phyloP scores from a whole-genome alignment of 2,888 invertebrate genomes.

The Ornithoptera alexandrae region DNA sequence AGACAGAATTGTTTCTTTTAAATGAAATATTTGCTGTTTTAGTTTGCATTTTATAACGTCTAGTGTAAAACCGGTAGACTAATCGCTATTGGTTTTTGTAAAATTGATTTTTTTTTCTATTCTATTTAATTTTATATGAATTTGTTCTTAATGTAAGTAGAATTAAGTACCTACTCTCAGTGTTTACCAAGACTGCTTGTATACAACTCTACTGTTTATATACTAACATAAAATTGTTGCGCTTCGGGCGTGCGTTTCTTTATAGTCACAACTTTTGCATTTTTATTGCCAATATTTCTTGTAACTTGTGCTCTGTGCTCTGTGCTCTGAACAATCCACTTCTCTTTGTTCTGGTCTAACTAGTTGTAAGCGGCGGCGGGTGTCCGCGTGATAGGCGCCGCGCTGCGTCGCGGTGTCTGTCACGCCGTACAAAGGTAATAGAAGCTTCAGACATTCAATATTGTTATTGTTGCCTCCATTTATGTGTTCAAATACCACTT shows the following conservation, averaged over 20 bases:
- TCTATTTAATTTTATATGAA: slow-evolving; percentile 71
- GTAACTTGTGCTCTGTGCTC: slow-evolving; percentile 52
- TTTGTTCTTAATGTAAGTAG: slow-evolving; percentile 69
- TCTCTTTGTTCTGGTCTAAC: slow-evolving; percentile 57
- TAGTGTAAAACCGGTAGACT: slow-evolving; percentile 65
- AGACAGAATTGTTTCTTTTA: slow-evolving; percentile 76
- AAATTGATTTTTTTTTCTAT: slow-evolving; percentile 54
- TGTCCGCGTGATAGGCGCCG: slow-evolving; percentile 23
- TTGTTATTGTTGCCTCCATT: slow-evolving; percentile 61
- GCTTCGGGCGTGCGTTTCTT: slow-evolving; percentile 54
- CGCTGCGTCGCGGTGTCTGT: slow-evolving; percentile 18
- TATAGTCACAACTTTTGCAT: slow-evolving; percentile 78
- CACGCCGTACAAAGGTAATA: slow-evolving; percentile 25
- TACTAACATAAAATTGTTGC: slow-evolving; percentile 61
- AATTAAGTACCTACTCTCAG: slow-evolving; percentile 77
- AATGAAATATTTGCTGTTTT: slow-evolving; percentile 76
- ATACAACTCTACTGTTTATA: slow-evolving; percentile 75
- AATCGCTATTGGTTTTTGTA: slow-evolving; percentile 61
- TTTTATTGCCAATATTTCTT: slow-evolving; percentile 74
- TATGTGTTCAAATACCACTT: slow-evolving; percentile 71
- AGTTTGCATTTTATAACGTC: slow-evolving; percentile 78
- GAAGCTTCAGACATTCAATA: slow-evolving; percentile 49
- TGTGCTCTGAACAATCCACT: slow-evolving; percentile 58
- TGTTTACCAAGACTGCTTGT: slow-evolving; percentile 80
- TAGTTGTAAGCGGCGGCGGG: slow-evolving; percentile 51